Evolutionary conservation across 2,797 vertebrate species (phyloP).

Genomic region (Geotria australis): DNA sequence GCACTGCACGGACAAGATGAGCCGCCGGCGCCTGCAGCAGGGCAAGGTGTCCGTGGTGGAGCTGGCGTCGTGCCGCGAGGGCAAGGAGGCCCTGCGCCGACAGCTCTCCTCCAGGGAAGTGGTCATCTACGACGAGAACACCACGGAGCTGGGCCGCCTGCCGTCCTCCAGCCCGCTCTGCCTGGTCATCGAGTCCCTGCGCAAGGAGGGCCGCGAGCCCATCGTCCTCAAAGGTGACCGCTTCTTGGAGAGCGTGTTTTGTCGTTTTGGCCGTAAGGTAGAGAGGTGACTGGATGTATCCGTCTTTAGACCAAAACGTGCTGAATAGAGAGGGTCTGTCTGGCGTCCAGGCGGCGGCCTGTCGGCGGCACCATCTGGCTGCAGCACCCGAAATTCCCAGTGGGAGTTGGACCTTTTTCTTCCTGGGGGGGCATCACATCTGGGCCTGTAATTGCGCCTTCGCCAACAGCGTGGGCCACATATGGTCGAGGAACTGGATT

Average conservation of each 20-base stretch:
- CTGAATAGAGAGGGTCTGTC: too few relatives aligned
- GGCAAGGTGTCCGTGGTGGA: conserved; percentile 95
- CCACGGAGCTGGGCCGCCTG: conserved; percentile 48
- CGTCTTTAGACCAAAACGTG: too few relatives aligned
- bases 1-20: conserved; percentile 95
- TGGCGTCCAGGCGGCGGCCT: too few relatives aligned
- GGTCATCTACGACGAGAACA: conserved; percentile 85
- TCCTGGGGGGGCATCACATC: too few relatives aligned
- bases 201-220: conserved; percentile 82
- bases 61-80: conserved; percentile 73
- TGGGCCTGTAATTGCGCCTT: too few relatives aligned
- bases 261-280: too few relatives aligned
- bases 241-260: not conserved
- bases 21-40: conserved; percentile 71
- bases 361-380: too few relatives aligned
- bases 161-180: conserved; percentile 58
- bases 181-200: conserved; percentile 71
- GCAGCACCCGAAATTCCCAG: too few relatives aligned
- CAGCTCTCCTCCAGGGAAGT: conserved; percentile 22
- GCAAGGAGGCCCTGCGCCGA: conserved; percentile 47
- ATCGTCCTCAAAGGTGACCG: conserved; percentile 61
- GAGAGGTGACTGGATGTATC: too few relatives aligned
- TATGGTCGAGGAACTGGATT: too few relatives aligned
- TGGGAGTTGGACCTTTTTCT: too few relatives aligned
- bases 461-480: too few relatives aligned